Percentiles rank a stretch among this genome's conserved stretches.
phyloP scores from a whole-genome alignment of 2,797 vertebrate genomes.

The Momotus momota region DNA sequence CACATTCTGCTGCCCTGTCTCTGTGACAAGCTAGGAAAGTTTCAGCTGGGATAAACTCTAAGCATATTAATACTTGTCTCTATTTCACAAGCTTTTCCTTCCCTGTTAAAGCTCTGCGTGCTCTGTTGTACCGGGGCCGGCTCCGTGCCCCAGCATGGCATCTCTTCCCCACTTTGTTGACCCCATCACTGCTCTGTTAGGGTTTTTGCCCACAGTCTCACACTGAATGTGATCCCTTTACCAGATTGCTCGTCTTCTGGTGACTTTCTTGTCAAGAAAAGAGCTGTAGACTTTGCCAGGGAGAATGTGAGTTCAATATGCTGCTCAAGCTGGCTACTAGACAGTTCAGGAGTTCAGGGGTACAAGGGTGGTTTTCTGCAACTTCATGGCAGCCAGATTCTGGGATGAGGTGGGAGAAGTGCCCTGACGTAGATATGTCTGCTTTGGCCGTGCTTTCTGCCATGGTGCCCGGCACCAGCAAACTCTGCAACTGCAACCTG shows the following conservation, averaged over 20 bases:
- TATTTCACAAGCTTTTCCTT: background rate
- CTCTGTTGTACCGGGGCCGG: rapidly evolving
- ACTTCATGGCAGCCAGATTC: background rate
- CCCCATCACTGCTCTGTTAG: background rate
- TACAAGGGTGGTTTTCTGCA: background rate
- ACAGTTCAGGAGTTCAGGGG: background rate
- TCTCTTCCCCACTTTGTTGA: background rate
- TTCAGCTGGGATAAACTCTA: background rate
- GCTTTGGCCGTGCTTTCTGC: background rate
- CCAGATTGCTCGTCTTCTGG: rapidly evolving
- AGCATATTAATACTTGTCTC: background rate
- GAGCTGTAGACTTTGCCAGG: background rate
- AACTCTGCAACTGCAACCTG: background rate
- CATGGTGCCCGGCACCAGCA: rapidly evolving
- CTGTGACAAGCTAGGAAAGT: rapidly evolving
- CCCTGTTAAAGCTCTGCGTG: background rate
- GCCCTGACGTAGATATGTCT: background rate
- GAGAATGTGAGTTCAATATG: rapidly evolving
- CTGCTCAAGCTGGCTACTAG: rapidly evolving
- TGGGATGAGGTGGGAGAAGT: background rate
- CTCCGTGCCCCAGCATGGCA: background rate
- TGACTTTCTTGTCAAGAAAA: background rate
- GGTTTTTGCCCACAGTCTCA: background rate
- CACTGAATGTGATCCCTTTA: background rate
- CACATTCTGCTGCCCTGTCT: background rate